These are phyloP conservation scores for Lasioglossum zephyrum DNA, from an alignment of 2,888 invertebrate species.

Conservation along the genomic window DNA sequence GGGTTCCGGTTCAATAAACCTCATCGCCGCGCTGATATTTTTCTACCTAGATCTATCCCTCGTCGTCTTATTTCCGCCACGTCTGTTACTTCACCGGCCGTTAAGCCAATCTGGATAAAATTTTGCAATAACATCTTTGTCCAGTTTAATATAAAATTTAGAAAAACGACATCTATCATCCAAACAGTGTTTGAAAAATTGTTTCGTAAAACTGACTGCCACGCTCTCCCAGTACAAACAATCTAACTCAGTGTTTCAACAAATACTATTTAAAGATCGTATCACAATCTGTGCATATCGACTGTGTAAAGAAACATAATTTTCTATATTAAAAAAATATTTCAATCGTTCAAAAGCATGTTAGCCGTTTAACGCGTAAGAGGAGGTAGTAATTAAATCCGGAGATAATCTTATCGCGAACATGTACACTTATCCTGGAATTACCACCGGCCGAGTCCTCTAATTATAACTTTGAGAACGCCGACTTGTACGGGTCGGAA, in stretches of 20 bases:
- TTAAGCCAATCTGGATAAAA: background rate
- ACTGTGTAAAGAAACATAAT: background rate
- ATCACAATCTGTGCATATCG: background rate
- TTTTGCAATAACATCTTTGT: background rate
- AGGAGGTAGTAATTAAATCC: background rate
- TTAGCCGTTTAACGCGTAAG: too few species aligned
- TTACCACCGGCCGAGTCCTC: background rate
- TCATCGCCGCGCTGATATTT: background rate
- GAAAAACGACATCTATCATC: background rate
- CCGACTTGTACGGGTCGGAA: background rate
- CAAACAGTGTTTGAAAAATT: background rate
- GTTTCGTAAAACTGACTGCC: background rate
- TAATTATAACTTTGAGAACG: background rate
- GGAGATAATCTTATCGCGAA: background rate
- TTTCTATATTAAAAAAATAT: background rate
- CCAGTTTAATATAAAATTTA: background rate
- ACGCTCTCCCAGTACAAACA: too few species aligned
- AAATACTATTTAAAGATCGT: background rate
- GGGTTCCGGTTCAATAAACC: slow-evolving; percentile 26
- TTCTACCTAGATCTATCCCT: slow-evolving; percentile 1
- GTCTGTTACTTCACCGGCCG: background rate
- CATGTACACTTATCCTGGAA: background rate
- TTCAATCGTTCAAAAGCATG: background rate
- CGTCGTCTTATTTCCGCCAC: background rate
- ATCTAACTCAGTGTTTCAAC: background rate